phyloP scores from a whole-genome alignment of 2,797 vertebrate genomes.

The Clarias platycephalus region DNA sequence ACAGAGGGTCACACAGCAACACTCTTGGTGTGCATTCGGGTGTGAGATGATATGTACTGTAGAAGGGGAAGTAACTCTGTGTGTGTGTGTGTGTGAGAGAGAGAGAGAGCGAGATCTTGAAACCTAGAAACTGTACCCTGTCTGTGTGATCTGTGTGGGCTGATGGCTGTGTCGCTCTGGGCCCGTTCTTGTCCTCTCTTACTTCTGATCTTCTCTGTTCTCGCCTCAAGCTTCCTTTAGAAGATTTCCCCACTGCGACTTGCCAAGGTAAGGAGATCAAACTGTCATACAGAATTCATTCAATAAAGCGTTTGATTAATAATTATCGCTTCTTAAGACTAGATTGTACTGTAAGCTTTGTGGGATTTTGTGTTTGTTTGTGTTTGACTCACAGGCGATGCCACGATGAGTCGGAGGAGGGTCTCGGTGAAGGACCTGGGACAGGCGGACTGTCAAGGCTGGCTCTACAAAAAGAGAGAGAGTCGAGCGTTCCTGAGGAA shows the following conservation, averaged over 20 bases:
- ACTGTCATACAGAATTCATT: background rate
- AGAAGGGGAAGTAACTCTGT: conserved; percentile 34
- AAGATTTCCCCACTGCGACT: conserved; percentile 35
- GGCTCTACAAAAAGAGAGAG: conserved; percentile 86
- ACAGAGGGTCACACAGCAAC: conserved; percentile 2
- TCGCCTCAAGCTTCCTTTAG: conserved; percentile 39
- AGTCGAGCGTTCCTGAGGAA: conserved; percentile 80
- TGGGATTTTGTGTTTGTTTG: background rate
- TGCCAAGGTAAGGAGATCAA: conserved; percentile 41
- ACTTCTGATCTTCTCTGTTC: conserved; percentile 5
- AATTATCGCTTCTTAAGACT: background rate
- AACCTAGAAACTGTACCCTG: conserved; percentile 31
- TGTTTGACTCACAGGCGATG: conserved; percentile 61
- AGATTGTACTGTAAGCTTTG: background rate
- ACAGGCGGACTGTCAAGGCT: conserved; percentile 80
- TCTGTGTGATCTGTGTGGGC: conserved; percentile 34
- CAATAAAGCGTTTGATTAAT: background rate
- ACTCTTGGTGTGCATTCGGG: background rate
- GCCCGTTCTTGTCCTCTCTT: conserved; percentile 8
- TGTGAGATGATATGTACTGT: conserved; percentile 21
- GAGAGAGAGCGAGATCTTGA: conserved; percentile 6
- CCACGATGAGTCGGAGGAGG: conserved; percentile 81
- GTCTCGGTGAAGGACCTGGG: conserved; percentile 88
- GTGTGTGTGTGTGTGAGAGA: background rate
- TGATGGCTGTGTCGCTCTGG: conserved; percentile 33